Base-by-base conservation (phyloP, 2,797 vertebrate genomes). In the Melanotaenia parkinsoni region DNA sequence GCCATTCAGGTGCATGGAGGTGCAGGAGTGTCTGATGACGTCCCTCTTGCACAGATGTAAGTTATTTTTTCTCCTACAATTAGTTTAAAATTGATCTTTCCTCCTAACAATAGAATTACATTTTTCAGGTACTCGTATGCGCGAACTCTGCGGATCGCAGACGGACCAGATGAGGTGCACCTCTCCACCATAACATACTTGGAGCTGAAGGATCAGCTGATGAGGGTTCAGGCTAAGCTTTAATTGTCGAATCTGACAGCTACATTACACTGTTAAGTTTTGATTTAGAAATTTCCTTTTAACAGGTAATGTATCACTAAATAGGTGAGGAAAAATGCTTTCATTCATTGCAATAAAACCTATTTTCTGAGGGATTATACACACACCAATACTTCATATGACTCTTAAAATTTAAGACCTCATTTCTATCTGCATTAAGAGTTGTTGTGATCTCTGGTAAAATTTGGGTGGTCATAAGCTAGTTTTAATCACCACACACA, bases 101-200 rank as follows among this genome's bases (percentile, higher is more conserved):
- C 7, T 16, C 24, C 14, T 71, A 5, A 77, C 3, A 3, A 3
- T 0, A 7, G 4, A 10, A 38, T 38, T 10, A 32, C 10, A 3
- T 69, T 35, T 16, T 14, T 0, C 84, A 99, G 97, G 96, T 98
- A 97, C 35, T 83, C 94, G 0, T 68, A 93, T 0, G 83, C 81
- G 0, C 93, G 96, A 38, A 92, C 95, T 16, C 76, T 99, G 28
- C 95, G 96, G 32, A 73, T 99, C 12, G 97, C 97, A 0, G 97
- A 99, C 0, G 97, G 98, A 4, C 97, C 97, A 0, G 97, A 98
- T 3, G 98, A 99, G 92, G 97, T 99, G 58, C 97, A 99, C 71
- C 96, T 99, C 65, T 97, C 96, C 1, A 86, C 96, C 1, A 91
- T 97, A 1, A 96, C 96, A 40, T 84, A 59, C 60, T 88, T 96